These are phyloP conservation scores for Microtus montanus DNA, from an alignment of 2,113 vertebrate species.

Conservation along the genomic window DNA sequence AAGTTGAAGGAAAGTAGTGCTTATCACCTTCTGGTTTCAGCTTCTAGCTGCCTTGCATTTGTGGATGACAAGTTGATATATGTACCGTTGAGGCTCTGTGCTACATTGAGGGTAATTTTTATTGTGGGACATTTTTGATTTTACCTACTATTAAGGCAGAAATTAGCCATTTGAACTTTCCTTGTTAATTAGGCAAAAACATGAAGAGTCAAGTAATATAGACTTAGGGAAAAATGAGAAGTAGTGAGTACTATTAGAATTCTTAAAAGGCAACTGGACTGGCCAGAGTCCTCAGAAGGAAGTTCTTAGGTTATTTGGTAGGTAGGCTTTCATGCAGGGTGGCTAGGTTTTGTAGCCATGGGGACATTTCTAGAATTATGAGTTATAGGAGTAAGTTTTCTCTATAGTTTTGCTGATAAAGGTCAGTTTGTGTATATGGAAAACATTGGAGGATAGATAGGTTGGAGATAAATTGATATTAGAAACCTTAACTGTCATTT, in stretches of 20 bases:
- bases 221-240: not conserved
- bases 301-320: not conserved
- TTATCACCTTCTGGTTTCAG: not conserved
- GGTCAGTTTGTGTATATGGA: not conserved
- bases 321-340: not conserved
- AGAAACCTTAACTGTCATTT: not conserved
- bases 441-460: not conserved
- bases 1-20: not conserved
- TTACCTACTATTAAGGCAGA: not conserved
- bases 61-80: not conserved
- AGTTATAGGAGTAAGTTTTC: not conserved
- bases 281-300: not conserved
- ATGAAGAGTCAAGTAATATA: not conserved
- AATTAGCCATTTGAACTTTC: slow-evolving; percentile 36
- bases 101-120: slow-evolving; percentile 5
- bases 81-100: not conserved
- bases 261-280: not conserved
- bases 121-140: not conserved
- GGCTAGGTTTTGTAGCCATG: not conserved
- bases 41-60: slow-evolving; percentile 35
- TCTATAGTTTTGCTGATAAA: not conserved
- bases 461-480: slow-evolving; percentile 13
- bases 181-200: slow-evolving; percentile 19
- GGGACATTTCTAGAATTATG: slow-evolving; percentile 18
- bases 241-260: not conserved